Conservation (phyloP, 2,888 invertebrate genomes). For the Philopedon plagiatum region DNA sequence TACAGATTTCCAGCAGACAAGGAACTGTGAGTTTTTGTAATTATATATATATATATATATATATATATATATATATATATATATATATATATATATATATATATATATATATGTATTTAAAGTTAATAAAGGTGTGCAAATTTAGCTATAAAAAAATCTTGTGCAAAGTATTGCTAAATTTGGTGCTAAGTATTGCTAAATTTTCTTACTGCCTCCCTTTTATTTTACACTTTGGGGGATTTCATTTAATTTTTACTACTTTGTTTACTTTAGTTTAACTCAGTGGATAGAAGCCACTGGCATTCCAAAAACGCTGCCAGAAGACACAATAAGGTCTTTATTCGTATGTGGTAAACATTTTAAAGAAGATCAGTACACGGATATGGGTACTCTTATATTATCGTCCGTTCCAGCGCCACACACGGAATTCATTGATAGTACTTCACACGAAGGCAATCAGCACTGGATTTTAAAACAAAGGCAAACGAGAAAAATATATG, state of each 20-base stretch:
- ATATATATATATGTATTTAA: too few relatives aligned
- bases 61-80: too few relatives aligned
- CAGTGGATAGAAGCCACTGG: conserved; percentile 8
- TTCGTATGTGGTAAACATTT: conserved; percentile 2
- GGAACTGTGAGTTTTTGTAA: conserved; percentile 9
- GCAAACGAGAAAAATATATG: not conserved
- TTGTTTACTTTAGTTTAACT: not conserved
- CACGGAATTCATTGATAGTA: not conserved
- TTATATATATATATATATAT: not conserved
- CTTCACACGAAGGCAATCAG: not conserved
- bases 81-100: too few relatives aligned
- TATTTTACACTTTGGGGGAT: too few relatives aligned
- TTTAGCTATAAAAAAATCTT: too few relatives aligned
- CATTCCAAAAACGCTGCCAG: not conserved
- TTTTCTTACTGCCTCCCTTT: too few relatives aligned
- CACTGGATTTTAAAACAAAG: not conserved
- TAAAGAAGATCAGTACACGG: not conserved
- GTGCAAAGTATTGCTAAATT: too few relatives aligned
- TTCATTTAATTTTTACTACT: too few relatives aligned
- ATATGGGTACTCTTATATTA: conserved; percentile 1
- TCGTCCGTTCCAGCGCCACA: not conserved
- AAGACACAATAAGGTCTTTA: not conserved
- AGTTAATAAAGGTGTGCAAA: too few relatives aligned
- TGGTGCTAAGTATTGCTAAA: too few relatives aligned
- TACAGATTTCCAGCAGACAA: conserved; percentile 11